Conservation (phyloP, 2,888 invertebrate species). For the Mesoligia furuncula region DNA sequence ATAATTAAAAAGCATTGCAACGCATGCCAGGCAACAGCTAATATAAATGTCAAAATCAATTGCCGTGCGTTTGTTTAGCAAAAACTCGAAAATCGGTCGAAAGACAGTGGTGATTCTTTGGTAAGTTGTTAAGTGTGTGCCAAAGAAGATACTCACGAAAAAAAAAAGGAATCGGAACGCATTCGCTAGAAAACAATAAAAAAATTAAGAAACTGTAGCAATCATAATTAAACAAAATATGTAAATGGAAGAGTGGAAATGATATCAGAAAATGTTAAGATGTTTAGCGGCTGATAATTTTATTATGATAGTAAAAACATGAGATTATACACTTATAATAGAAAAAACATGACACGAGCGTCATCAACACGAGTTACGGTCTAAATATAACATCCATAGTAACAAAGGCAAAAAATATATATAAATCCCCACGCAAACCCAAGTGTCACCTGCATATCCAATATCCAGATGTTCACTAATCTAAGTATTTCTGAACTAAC, state of each 20-base stretch:
- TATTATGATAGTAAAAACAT: neutral
- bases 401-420: neutral
- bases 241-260: neutral
- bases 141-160: too few species aligned
- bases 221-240: neutral
- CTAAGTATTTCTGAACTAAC: constrained; percentile 19
- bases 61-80: too few species aligned
- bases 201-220: neutral
- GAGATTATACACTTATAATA: neutral
- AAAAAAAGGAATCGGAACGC: neutral
- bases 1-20: too few species aligned
- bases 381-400: neutral
- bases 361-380: too few species aligned
- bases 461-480: constrained; percentile 9
- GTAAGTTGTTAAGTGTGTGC: too few species aligned
- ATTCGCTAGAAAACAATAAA: neutral
- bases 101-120: too few species aligned
- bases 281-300: neutral
- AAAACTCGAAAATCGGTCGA: too few species aligned
- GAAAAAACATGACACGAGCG: neutral
- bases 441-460: constrained; percentile 1
- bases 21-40: too few species aligned
- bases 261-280: neutral
- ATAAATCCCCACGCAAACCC: neutral
- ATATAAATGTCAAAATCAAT: too few species aligned